Evolutionary conservation across 2,113 vertebrate species (phyloP).

Genomic region (Brevimyrus niger): DNA sequence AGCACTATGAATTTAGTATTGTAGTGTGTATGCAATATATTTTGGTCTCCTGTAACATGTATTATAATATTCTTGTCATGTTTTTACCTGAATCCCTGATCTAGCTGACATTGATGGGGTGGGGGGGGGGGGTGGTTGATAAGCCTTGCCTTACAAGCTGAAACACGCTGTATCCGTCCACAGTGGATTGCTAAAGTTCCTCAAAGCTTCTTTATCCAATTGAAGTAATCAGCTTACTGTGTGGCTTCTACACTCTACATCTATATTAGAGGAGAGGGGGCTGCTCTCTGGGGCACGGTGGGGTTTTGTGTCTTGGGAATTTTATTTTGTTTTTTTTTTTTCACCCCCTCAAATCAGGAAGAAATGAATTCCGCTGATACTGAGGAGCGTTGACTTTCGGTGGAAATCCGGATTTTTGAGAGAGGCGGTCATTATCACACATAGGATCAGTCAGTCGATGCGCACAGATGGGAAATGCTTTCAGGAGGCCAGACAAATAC

Average conservation of each 20-base stretch:
- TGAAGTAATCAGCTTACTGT: constrained; percentile 64
- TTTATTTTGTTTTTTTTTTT: constrained; percentile 16
- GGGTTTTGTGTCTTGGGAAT: not conserved
- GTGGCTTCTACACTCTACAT: constrained; percentile 51
- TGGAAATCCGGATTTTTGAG: not conserved
- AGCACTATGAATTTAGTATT: not conserved
- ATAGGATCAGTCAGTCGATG: not conserved
- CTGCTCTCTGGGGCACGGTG: constrained; percentile 44
- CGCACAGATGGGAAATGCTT: not conserved
- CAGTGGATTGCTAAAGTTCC: constrained; percentile 53
- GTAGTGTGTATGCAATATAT: not conserved
- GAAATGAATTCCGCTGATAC: constrained; percentile 14
- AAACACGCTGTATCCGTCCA: constrained; percentile 36
- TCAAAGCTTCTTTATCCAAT: constrained; percentile 63
- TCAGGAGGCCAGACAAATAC: not conserved
- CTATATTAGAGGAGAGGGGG: constrained; percentile 46
- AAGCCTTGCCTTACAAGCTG: constrained; percentile 29
- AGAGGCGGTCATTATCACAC: not conserved
- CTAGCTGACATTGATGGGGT: constrained; percentile 4
- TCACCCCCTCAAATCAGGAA: constrained; percentile 26
- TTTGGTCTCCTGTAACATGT: not conserved
- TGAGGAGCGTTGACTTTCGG: not conserved
- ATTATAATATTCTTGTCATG: not conserved
- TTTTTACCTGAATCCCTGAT: constrained; percentile 10
- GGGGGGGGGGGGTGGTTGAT: constrained; percentile 9